phyloP scores from a whole-genome alignment of 1,140 invertebrate genomes.

The Cheumatopsyche charites region DNA sequence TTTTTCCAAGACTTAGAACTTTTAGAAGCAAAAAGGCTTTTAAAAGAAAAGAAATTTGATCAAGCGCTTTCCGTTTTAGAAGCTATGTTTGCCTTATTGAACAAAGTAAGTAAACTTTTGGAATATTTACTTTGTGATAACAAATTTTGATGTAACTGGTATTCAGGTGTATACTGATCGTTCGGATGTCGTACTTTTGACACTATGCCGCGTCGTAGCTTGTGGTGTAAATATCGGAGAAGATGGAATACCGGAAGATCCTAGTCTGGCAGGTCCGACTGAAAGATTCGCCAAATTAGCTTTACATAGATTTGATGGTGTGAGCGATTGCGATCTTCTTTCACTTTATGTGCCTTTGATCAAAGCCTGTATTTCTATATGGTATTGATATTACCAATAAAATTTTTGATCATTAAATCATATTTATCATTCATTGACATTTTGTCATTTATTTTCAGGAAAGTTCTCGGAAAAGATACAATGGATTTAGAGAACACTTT shows the following conservation, averaged over 20 bases:
- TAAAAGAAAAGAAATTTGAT: slow-evolving; percentile 68
- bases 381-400: slow-evolving; percentile 53
- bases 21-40: slow-evolving; percentile 64
- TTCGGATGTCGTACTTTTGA: slow-evolving; percentile 69
- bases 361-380: slow-evolving; percentile 70
- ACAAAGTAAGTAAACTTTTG: slow-evolving; percentile 61
- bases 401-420: no score
- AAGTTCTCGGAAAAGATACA: slow-evolving; percentile 68
- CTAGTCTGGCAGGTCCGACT: slow-evolving; percentile 60
- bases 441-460: slow-evolving; percentile 56
- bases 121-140: neutral
- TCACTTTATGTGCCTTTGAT: slow-evolving; percentile 73
- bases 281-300: slow-evolving; percentile 74
- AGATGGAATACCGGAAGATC: slow-evolving; percentile 56
- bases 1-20: slow-evolving; percentile 75
- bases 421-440: neutral
- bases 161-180: slow-evolving; percentile 71
- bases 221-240: slow-evolving; percentile 58
- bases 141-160: neutral
- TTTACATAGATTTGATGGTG: slow-evolving; percentile 67
- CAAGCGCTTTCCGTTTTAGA: slow-evolving; percentile 70
- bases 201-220: slow-evolving; percentile 74
- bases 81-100: slow-evolving; percentile 73
- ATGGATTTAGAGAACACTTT: slow-evolving; percentile 66
- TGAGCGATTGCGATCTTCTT: slow-evolving; percentile 70